phyloP scores from a whole-genome alignment of 92 coral and sea anemone species.

The Galaxea fascicularis region DNA sequence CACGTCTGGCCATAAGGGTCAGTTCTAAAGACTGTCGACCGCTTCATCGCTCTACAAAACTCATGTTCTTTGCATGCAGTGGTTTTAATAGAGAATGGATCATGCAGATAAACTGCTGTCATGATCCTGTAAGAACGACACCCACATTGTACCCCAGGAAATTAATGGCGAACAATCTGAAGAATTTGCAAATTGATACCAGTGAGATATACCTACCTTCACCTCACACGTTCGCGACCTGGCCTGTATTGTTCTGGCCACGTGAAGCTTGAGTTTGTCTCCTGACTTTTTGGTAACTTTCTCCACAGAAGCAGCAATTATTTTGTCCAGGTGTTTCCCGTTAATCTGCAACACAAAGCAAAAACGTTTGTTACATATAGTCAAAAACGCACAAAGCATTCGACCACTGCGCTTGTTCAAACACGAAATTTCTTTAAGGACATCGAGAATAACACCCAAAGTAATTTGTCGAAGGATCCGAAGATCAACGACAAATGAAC shows the following conservation, averaged over 20 bases:
- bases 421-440: neutral
- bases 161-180: too few relatives aligned
- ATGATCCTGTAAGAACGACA: too few relatives aligned
- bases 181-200: neutral
- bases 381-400: neutral
- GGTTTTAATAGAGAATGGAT: too few relatives aligned
- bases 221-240: conserved; percentile 18
- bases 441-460: too few relatives aligned
- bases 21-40: too few relatives aligned
- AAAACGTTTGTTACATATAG: neutral
- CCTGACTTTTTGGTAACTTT: conserved; percentile 89
- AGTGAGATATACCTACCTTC: conserved; percentile 4
- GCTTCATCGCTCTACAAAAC: too few relatives aligned
- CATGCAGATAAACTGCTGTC: too few relatives aligned
- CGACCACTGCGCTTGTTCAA: neutral
- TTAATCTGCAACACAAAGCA: conserved; percentile 72
- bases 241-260: conserved; percentile 75
- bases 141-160: too few relatives aligned
- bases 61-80: too few relatives aligned
- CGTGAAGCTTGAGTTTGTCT: conserved; percentile 88
- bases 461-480: too few relatives aligned
- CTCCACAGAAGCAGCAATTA: conserved; percentile 90
- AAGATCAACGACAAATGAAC: too few relatives aligned
- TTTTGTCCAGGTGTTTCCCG: conserved; percentile 94
- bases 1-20: too few relatives aligned